Evolutionary conservation across 2,888 invertebrate genomes (phyloP), one percentile per base, ranked within the genome.

Genomic region (Ethmia dodecea): DNA sequence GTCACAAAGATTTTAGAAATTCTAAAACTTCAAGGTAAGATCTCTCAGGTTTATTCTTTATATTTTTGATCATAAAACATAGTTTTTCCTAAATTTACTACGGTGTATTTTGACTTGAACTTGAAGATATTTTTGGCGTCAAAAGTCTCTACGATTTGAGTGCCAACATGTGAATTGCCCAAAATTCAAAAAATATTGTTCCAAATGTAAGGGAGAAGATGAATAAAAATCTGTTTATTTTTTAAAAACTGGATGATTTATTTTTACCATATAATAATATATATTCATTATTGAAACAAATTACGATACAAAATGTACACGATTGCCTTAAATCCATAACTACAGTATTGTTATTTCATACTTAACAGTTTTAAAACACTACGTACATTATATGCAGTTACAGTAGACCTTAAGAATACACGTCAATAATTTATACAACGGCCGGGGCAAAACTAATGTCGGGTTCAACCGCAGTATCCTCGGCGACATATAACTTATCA

Each of bases 251-350:
- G 86, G 86, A 89, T 89, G 88, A 88, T 88, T 86, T 88, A 86
- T 89, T 84, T 72, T 89, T 89, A 89, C 89, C 89, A 89, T 90
- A 88, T 89, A 89, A 89, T 90, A 89, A 84, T 86, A 89, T 90
- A 89, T 90, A 89, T 90, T 89, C 88, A 89, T 88, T 74, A 72
- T 75, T 76, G 76, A 89, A 89, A 90, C 90, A 90, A 90, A 90
- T 89, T 90, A 91, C 90, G 88, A 89, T 91, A 91, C 90, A 91
- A 90, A 91, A 91, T 91, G 88, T 91, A 91, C 90, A 91, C 87
- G 88, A 89, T 75, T 87, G 88, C 87, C 80, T 81, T 77, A 76
- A 50, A 68, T 72, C 60, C 57, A 72, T 76, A 79, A 76, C 79
- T 81, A 83, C 75, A 60, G 56, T 70, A 74, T 71, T 75, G 72